Evolutionary conservation across 2,797 vertebrate genomes (phyloP), one percentile per base, ranked within the genome.

Genomic region (Enteromius anoplus): DNA sequence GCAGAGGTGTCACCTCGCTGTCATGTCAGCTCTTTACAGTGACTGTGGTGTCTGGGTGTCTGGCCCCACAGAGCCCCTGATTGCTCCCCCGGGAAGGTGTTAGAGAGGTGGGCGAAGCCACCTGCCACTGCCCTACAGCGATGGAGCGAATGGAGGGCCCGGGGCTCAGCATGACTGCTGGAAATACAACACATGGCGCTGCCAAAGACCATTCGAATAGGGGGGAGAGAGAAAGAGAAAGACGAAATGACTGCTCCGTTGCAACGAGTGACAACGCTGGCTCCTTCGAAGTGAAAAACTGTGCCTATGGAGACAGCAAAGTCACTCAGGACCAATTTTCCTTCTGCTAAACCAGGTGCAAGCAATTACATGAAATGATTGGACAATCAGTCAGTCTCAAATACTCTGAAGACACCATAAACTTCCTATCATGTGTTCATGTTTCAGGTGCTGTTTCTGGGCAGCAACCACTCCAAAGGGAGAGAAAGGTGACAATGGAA

Each of bases 1-100:
- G 86, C 0, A 69, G 90, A 91, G 86, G 81, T 89, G 87, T 90
- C 93, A 93, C 93, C 92, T 87, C 89, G 90, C 91, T 94, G 93
- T 94, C 93, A 93, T 90, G 89, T 91, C 91, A 83, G 77, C 86
- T 81, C 81, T 81, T 83, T 84, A 87, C 69, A 82, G 77, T 71
- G 80, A 76, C 84, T 80, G 75, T 80, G 84, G 86, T 84, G 88
- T 84, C 89, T 90, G 85, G 85, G 84, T 91, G 90, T 91, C 85
- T 87, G 86, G 90, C 90, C 91, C 79, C 66, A 73, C 60, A 12
- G 84, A 91, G 91, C 90, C 90, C 90, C 91, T 92, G 93, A 93
- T 92, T 92, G 93, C 92, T 92, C 90, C 89, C 62, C 55, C 49
- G 87, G 87, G 80, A 84, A 42, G 66, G 73, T 81, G 72, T 78